Evolutionary conservation across 1,140 invertebrate genomes (phyloP), one percentile per base, ranked within the genome.

Genomic region (Cephus cinctus): DNA sequence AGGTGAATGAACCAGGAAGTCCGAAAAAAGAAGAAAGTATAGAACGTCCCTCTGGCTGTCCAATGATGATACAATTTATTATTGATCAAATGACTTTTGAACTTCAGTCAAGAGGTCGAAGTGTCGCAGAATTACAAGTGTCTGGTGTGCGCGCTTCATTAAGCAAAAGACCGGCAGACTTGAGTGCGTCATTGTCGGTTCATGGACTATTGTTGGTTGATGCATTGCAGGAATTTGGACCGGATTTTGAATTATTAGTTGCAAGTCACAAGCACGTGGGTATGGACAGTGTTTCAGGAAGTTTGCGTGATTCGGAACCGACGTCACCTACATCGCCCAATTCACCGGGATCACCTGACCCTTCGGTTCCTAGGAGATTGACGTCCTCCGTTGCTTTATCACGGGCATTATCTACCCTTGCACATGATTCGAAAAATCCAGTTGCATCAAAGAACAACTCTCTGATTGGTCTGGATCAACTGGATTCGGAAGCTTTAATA

Each of bases 201-300:
- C 93, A 96, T 72, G 92, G 92, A 53, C 78, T 98, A 38, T 77
- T 98, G 6, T 70, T 98, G 6, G 94, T 95, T 0, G 95, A 98
- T 79, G 94, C 94, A 32, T 78, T 97, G 54, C 95, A 98, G 72
- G 93, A 90, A 5, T 96, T 93, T 75, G 94, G 95, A 0, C 86
- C 87, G 2, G 94, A 98, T 77, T 98, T 96, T 80, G 94, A 97
- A 67, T 74, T 98, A 5, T 76, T 98, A 2, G 85, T 96, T 8
- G 94, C 94, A 6, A 96, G 93, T 71, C 94, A 97, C 75, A 91
- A 91, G 67, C 90, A 95, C 69, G 87, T 97, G 14, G 89, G 89
- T 1, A 91, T 98, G 87, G 94, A 98, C 75, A 96, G 90, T 57
- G 83, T 90, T 35, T 96, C 93, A 56, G 94, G 94, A 35, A 96